Conservation (phyloP, 2,113 vertebrate genomes). For the Periophthalmodon schlosseri region DNA sequence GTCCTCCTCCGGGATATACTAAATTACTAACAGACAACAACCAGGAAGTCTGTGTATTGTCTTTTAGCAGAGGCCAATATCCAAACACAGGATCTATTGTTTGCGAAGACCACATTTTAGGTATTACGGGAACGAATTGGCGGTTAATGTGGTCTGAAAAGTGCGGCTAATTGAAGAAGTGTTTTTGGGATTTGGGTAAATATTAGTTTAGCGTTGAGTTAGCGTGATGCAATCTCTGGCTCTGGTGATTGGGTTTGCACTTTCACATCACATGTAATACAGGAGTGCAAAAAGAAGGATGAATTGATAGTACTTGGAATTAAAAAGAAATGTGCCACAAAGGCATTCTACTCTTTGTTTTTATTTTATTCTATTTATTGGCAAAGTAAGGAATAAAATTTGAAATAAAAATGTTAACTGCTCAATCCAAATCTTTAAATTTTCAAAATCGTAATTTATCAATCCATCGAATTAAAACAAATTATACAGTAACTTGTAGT, state of each 20-base stretch:
- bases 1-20: neutral
- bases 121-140: neutral
- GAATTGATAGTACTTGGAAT: neutral
- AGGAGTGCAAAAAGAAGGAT: neutral
- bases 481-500: too few species aligned
- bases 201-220: neutral
- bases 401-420: too few species aligned
- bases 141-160: neutral
- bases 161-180: neutral
- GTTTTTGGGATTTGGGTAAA: neutral
- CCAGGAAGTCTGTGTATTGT: constrained; percentile 17
- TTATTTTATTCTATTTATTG: neutral
- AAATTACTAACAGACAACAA: constrained; percentile 20
- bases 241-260: neutral
- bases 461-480: too few species aligned
- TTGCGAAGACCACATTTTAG: neutral
- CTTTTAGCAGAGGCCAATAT: neutral
- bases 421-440: too few species aligned
- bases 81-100: neutral
- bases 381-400: too few species aligned
- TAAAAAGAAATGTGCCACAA: neutral
- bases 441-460: too few species aligned
- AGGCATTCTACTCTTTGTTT: neutral
- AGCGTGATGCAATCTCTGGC: neutral
- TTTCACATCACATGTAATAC: neutral